Percentiles rank a stretch among this genome's conserved stretches.
Evolutionary conservation across 1,140 invertebrate species (phyloP).

Genomic region (Ceratitis capitata): DNA sequence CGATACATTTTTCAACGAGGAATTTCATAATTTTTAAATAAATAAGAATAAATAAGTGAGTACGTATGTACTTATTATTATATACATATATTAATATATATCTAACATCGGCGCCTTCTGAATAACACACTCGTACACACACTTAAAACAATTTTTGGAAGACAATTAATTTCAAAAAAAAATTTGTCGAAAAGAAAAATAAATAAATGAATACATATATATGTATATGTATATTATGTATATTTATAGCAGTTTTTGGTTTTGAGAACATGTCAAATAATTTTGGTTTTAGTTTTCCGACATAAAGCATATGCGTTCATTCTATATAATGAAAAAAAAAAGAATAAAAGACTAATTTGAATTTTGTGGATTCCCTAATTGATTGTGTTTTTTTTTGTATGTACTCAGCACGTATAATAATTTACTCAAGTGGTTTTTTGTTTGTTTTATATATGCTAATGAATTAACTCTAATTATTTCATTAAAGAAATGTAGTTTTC

Average conservation of each 20-base stretch:
- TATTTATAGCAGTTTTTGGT: neutral
- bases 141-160: neutral
- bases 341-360: neutral
- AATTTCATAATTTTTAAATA: constrained; percentile 24
- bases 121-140: neutral
- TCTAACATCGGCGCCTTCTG: neutral
- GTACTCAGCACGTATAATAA: too few relatives aligned
- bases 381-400: neutral
- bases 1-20: neutral
- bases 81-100: neutral
- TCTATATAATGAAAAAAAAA: neutral
- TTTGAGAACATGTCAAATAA: neutral
- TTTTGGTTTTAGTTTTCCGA: constrained; percentile 1
- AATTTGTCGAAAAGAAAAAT: neutral
- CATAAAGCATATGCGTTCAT: neutral
- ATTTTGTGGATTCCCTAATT: neutral
- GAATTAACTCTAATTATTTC: neutral
- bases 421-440: neutral
- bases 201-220: too few relatives aligned
- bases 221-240: too few relatives aligned
- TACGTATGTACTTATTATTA: neutral
- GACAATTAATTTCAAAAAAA: neutral
- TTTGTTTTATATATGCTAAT: neutral
- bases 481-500: neutral
- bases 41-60: too few relatives aligned